Conservation (phyloP, 1,140 invertebrate species). For the Pseudomyrmex dendroicus region DNA sequence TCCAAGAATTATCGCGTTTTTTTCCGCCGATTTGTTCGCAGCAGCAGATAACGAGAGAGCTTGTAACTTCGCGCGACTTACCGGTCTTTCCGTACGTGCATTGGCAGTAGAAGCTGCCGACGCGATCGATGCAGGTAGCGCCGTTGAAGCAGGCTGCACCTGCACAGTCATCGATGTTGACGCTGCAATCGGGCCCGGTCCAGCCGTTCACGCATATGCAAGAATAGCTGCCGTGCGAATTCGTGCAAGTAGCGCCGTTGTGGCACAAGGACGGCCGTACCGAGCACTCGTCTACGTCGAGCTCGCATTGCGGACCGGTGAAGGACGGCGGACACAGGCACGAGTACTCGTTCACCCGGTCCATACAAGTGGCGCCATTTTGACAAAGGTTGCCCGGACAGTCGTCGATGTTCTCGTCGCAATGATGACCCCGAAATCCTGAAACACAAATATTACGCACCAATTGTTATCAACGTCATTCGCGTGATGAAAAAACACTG, state of each 20-base stretch:
- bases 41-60: not conserved
- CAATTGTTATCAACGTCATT: not conserved
- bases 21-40: not conserved
- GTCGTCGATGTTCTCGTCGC: conserved; percentile 96
- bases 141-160: conserved; percentile 97
- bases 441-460: conserved; percentile 76
- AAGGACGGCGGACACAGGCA: conserved; percentile 95
- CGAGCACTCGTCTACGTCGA: conserved; percentile 93
- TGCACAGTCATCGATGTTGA: conserved; percentile 97
- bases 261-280: conserved; percentile 94
- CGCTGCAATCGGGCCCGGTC: conserved; percentile 95
- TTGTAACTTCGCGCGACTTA: conserved; percentile 79
- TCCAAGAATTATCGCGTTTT: not conserved
- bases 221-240: conserved; percentile 94
- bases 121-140: conserved; percentile 97
- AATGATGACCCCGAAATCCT: conserved; percentile 95
- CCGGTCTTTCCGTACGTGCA: conserved; percentile 98
- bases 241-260: conserved; percentile 97
- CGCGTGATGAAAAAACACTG: not conserved
- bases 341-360: conserved; percentile 94
- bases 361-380: conserved; percentile 95
- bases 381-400: conserved; percentile 95
- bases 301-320: conserved; percentile 93
- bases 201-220: conserved; percentile 99
- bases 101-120: conserved; percentile 97